phyloP scores from a whole-genome alignment of 1,140 invertebrate species.

The Drosophila baimaii region DNA sequence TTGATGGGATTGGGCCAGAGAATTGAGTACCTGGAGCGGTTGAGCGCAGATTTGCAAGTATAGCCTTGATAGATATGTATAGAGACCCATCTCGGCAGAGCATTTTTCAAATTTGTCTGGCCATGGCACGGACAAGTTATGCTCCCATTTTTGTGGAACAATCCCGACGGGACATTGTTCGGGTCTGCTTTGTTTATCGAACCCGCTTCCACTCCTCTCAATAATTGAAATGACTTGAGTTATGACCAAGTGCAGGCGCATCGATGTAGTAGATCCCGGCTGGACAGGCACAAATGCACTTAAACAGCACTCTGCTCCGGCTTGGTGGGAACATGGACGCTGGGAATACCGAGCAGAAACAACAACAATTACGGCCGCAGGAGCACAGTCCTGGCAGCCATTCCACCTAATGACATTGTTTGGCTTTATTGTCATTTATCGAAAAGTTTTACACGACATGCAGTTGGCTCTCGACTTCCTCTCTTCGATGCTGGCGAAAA shows the following conservation, averaged over 20 bases:
- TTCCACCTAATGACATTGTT: slow-evolving; percentile 76
- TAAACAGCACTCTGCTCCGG: slow-evolving; percentile 33
- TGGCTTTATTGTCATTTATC: slow-evolving; percentile 77
- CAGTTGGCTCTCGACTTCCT: slow-evolving; percentile 7
- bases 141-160: slow-evolving; percentile 25
- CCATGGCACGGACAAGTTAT: slow-evolving; percentile 40
- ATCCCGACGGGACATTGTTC: slow-evolving; percentile 15
- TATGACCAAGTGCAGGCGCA: slow-evolving; percentile 36
- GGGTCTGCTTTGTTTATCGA: slow-evolving; percentile 25
- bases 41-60: slow-evolving; percentile 16
- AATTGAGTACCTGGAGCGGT: slow-evolving; percentile 16
- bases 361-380: slow-evolving; percentile 66
- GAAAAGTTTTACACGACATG: slow-evolving; percentile 71
- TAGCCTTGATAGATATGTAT: slow-evolving; percentile 10
- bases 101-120: slow-evolving; percentile 39
- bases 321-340: slow-evolving; percentile 9
- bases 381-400: slow-evolving; percentile 47
- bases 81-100: neutral
- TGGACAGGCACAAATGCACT: slow-evolving; percentile 55
- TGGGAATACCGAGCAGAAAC: slow-evolving; percentile 37
- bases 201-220: slow-evolving; percentile 45
- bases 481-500: slow-evolving; percentile 35
- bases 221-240: slow-evolving; percentile 74
- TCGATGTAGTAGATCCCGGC: slow-evolving; percentile 10
- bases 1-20: slow-evolving; percentile 16